Evolutionary conservation across 2,888 invertebrate species (phyloP).

Genomic region (Hecatera dysodea): DNA sequence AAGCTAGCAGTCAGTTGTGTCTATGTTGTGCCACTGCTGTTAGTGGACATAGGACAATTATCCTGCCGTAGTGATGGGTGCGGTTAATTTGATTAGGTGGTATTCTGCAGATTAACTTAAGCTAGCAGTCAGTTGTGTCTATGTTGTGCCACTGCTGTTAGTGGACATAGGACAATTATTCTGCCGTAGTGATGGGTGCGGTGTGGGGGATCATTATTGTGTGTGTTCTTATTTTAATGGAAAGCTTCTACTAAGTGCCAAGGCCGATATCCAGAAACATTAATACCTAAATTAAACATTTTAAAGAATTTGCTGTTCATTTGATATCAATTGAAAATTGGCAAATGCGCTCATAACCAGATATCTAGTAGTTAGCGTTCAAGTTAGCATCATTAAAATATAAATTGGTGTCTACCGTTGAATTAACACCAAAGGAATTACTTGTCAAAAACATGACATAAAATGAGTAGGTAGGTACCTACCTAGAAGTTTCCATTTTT

Average conservation of each 20-base stretch:
- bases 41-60: too few species aligned
- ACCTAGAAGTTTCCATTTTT: neutral
- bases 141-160: too few species aligned
- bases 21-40: too few species aligned
- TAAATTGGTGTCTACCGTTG: conserved; percentile 47
- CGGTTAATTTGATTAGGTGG: too few species aligned
- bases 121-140: too few species aligned
- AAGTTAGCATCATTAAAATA: conserved; percentile 31
- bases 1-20: too few species aligned
- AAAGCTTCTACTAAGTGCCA: neutral
- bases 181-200: too few species aligned
- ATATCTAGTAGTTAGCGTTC: conserved; percentile 26
- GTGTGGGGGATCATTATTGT: too few species aligned
- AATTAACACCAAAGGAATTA: conserved; percentile 33
- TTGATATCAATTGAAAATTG: conserved; percentile 15
- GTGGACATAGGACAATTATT: too few species aligned
- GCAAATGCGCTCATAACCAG: conserved; percentile 41
- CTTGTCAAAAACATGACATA: neutral
- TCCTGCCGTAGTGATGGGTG: too few species aligned
- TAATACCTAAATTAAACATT: neutral
- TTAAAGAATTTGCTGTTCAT: conserved; percentile 13
- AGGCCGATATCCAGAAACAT: neutral
- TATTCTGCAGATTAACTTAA: too few species aligned
- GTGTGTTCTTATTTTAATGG: too few species aligned
- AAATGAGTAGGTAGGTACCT: neutral